Evolutionary conservation across 2,113 vertebrate genomes (phyloP).

Genomic region (Silurus glanis): DNA sequence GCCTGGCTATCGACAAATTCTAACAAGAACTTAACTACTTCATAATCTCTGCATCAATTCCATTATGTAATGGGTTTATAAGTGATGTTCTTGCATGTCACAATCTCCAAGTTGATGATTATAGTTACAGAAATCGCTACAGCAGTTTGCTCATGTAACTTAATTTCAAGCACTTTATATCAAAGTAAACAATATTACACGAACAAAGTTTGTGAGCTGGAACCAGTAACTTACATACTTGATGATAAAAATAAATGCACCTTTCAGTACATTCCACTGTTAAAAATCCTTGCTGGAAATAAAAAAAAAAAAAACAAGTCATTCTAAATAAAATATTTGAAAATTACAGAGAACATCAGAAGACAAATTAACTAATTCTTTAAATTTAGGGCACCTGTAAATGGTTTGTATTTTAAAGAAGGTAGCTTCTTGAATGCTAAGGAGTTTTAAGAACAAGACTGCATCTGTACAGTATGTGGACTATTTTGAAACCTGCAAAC

Average conservation of each 20-base stretch:
- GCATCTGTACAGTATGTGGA: not conserved
- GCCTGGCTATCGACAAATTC: constrained; percentile 41
- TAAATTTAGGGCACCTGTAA: not conserved
- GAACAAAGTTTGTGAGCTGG: constrained; percentile 18
- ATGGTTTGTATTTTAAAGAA: constrained; percentile 41
- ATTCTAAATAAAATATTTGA: constrained; percentile 39
- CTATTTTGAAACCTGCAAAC: not conserved
- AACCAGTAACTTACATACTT: constrained; percentile 42
- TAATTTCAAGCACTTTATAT: constrained; percentile 6
- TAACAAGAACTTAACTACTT: constrained; percentile 39
- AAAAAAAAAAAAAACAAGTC: not conserved
- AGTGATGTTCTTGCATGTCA: too few relatives aligned
- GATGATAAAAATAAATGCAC: not conserved
- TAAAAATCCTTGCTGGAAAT: constrained; percentile 6
- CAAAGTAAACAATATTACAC: constrained; percentile 40
- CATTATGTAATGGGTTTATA: not conserved
- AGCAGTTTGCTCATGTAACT: too few relatives aligned
- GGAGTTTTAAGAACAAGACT: too few relatives aligned
- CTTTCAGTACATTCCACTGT: constrained; percentile 38
- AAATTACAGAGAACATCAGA: constrained; percentile 17
- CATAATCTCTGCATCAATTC: not conserved
- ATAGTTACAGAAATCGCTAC: too few relatives aligned
- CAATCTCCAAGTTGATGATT: too few relatives aligned
- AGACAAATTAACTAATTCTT: not conserved
- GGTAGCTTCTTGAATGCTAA: constrained; percentile 12